Conservation (phyloP, 1,140 invertebrate species). For the Bicyclus anynana region DNA sequence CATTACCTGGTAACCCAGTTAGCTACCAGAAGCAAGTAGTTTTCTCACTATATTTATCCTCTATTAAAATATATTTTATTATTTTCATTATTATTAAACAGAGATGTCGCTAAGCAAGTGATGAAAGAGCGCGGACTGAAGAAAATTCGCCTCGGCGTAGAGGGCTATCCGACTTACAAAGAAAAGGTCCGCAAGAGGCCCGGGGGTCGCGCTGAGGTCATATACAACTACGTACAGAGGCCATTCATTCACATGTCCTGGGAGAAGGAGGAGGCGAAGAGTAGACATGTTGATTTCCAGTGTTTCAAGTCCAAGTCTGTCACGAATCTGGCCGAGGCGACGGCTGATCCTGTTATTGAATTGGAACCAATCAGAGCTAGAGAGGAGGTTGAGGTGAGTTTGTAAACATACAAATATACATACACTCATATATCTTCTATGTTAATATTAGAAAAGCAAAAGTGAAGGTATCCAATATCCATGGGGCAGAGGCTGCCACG, state of each 20-base stretch:
- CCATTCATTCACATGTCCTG: constrained; percentile 99
- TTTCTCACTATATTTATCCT: too few species aligned
- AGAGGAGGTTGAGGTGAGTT: constrained; percentile 36
- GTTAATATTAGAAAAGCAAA: not conserved
- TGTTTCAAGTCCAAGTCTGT: constrained; percentile 97
- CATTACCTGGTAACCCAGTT: too few species aligned
- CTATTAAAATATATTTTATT: too few species aligned
- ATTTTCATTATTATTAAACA: too few species aligned
- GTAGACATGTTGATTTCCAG: constrained; percentile 99
- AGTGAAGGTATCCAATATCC: too few species aligned
- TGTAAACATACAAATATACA: not conserved
- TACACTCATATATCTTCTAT: not conserved
- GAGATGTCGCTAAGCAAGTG: constrained; percentile 98
- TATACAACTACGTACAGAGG: constrained; percentile 99
- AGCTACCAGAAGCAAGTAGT: too few species aligned
- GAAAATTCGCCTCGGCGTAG: constrained; percentile 99
- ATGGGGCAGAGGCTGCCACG: too few species aligned
- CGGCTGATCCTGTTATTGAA: constrained; percentile 86
- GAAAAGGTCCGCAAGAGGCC: constrained; percentile 96
- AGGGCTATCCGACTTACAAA: constrained; percentile 99
- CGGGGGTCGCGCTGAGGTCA: constrained; percentile 95
- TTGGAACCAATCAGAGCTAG: constrained; percentile 38
- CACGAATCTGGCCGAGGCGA: constrained; percentile 94
- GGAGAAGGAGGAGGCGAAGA: constrained; percentile 99
- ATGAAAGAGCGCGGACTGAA: constrained; percentile 99